These are phyloP conservation scores for Tretioscincus oriximinensis DNA, from an alignment of 2,113 vertebrate genomes.

Conservation along the genomic window DNA sequence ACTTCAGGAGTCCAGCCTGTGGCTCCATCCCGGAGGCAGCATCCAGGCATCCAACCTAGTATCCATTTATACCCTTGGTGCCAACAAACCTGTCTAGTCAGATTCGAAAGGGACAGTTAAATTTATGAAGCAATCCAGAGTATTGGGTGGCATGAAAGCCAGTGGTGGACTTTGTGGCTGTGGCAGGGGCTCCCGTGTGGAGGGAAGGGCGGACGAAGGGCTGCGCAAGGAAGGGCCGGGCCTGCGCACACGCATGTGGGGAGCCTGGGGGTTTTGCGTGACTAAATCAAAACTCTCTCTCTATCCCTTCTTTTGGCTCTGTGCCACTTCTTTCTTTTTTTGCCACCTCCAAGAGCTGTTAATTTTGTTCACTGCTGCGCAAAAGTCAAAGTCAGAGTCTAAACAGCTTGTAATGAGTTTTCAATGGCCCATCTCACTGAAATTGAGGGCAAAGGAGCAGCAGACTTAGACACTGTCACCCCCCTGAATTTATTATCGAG, in stretches of 20 bases:
- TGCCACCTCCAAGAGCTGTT: conserved; percentile 82
- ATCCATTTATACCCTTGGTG: too few species aligned
- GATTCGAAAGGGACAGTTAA: conserved; percentile 78
- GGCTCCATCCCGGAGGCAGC: too few species aligned
- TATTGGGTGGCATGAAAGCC: conserved; percentile 73
- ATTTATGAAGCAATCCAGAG: conserved; percentile 80
- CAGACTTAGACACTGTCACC: conserved; percentile 77
- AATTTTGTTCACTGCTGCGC: conserved; percentile 84
- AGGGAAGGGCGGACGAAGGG: conserved; percentile 10
- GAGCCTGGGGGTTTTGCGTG: conserved; percentile 72
- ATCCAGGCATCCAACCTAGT: too few species aligned
- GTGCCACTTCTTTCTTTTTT: conserved; percentile 61
- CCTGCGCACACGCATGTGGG: conserved; percentile 46
- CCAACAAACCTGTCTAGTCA: too few species aligned
- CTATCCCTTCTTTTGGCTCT: conserved; percentile 73
- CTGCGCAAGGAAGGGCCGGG: conserved; percentile 35
- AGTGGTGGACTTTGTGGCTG: conserved; percentile 46
- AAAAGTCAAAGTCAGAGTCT: conserved; percentile 88
- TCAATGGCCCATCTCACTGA: conserved; percentile 87
- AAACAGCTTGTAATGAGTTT: conserved; percentile 91
- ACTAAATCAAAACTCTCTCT: conserved; percentile 74
- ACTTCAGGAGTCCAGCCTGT: too few species aligned
- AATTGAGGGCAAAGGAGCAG: conserved; percentile 88
- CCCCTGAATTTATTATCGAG: conserved; percentile 78
- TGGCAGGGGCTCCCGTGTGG: not conserved